A percentile compares a stretch with the other conserved stretches of the same genome.
Evolutionary conservation across 2,888 invertebrate species (phyloP).

Genomic region (Drosophila testacea): DNA sequence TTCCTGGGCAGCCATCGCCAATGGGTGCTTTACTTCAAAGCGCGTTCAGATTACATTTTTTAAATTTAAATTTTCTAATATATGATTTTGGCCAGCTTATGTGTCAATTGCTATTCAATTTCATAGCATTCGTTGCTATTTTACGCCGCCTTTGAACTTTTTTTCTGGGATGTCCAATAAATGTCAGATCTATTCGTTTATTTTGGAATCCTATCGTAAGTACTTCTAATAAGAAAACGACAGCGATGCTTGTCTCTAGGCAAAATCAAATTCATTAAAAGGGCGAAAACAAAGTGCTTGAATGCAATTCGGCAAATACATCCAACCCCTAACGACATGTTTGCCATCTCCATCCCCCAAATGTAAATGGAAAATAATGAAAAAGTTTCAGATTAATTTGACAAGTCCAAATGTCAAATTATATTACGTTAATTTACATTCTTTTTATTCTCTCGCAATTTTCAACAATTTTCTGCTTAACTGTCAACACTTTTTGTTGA

Average conservation of each 20-base stretch:
- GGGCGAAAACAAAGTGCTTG: constrained; percentile 40
- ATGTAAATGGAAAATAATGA: constrained; percentile 15
- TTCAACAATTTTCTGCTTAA: constrained; percentile 18
- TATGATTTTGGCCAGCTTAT: constrained; percentile 6
- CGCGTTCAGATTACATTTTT: not conserved
- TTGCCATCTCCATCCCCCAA: constrained; percentile 14
- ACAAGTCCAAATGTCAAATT: constrained; percentile 72
- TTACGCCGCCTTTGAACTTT: not conserved
- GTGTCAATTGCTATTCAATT: not conserved
- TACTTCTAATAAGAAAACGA: constrained; percentile 15
- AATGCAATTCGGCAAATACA: constrained; percentile 58
- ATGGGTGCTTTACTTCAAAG: constrained; percentile 22
- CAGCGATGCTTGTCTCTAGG: constrained; percentile 43
- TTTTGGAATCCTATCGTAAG: constrained; percentile 58
- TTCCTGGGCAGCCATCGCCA: not conserved
- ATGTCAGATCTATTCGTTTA: constrained; percentile 55
- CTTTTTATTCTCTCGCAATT: constrained; percentile 38
- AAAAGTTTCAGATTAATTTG: constrained; percentile 63
- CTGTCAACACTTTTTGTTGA: constrained; percentile 53
- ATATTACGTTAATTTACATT: constrained; percentile 71
- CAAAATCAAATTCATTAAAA: constrained; percentile 64
- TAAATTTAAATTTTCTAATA: constrained; percentile 5
- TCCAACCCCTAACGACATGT: constrained; percentile 27
- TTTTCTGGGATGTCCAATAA: constrained; percentile 62
- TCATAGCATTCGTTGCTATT: constrained; percentile 6